phyloP scores from a whole-genome alignment of 2,888 invertebrate genomes.

The Drosophila bunnanda region DNA sequence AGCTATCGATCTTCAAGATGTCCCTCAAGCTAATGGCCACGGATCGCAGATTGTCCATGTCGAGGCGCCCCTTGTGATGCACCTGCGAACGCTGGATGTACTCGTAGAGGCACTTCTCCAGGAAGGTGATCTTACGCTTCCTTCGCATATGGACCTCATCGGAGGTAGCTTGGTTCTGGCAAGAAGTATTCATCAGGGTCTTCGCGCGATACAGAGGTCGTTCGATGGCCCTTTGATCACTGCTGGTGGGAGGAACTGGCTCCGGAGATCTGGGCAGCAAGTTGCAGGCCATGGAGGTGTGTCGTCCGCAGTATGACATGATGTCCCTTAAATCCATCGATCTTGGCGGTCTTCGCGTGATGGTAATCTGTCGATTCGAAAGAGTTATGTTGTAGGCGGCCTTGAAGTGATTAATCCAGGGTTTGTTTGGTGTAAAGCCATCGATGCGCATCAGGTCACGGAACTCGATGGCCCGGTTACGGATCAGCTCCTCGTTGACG shows the following conservation, averaged over 20 bases:
- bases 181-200: slow-evolving; percentile 61
- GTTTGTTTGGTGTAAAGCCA: slow-evolving; percentile 74
- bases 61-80: slow-evolving; percentile 72
- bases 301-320: slow-evolving; percentile 77
- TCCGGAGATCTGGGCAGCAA: slow-evolving; percentile 16
- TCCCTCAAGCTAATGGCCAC: slow-evolving; percentile 74
- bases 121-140: slow-evolving; percentile 78
- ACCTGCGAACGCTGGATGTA: slow-evolving; percentile 80
- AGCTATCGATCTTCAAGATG: slow-evolving; percentile 80
- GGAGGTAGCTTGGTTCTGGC: slow-evolving; percentile 68
- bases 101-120: slow-evolving; percentile 80
- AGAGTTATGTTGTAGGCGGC: slow-evolving; percentile 76
- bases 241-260: neutral
- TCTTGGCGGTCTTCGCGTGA: slow-evolving; percentile 72
- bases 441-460: slow-evolving; percentile 73
- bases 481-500: slow-evolving; percentile 77
- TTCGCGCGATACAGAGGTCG: slow-evolving; percentile 66
- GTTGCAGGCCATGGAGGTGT: slow-evolving; percentile 38
- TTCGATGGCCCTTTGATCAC: slow-evolving; percentile 12
- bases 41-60: slow-evolving; percentile 64
- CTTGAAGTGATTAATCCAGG: slow-evolving; percentile 82
- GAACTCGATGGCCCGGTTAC: slow-evolving; percentile 76
- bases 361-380: slow-evolving; percentile 76
- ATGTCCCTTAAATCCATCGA: slow-evolving; percentile 79
- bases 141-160: slow-evolving; percentile 74